Evolutionary conservation across 2,113 vertebrate genomes (phyloP), one percentile per base, ranked within the genome.

Genomic region (Puma concolor): DNA sequence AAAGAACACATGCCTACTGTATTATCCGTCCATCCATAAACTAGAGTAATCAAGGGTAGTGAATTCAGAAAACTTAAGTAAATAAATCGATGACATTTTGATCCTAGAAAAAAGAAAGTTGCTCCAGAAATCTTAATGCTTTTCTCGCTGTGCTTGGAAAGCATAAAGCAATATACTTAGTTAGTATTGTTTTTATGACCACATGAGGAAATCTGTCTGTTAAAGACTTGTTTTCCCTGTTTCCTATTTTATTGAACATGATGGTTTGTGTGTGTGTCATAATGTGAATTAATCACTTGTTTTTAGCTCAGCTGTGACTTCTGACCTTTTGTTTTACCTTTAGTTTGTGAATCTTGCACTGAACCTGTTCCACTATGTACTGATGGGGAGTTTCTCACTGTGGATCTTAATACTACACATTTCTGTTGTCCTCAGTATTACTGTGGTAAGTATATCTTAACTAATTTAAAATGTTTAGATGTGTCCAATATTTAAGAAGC

Each of bases 381-480:
- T 17, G 98, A 99, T 38, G 99, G 99, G 81, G 99, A 99, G 98
- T 99, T 99, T 96, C 98, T 99, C 97, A 99, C 99, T 33, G 99
- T 99, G 90, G 99, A 99, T 98, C 98, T 99, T 80, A 99, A 99
- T 94, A 99, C 99, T 9, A 99, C 99, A 88, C 98, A 98, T 71
- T 99, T 99, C 91, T 99, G 99, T 96, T 99, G 99, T 98, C 99
- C 99, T 66, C 99, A 95, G 94, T 99, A 99, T 98, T 99, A 99
- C 54, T 99, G 99, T 6, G 99, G 99, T 99, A 99, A 99, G 99
- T 98, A 11, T 86, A 93, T 36, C 60, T 96, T 54, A 64, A 79
- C n/a, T 54, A 72, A 74, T 33, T 79, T 5, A 44, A 91, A 86
- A 67, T 82, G 85, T 88, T 81, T 79, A 31, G 21, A 23, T 72